phyloP scores from a whole-genome alignment of 2,888 invertebrate species.

The Lycocerus yunnanus region DNA sequence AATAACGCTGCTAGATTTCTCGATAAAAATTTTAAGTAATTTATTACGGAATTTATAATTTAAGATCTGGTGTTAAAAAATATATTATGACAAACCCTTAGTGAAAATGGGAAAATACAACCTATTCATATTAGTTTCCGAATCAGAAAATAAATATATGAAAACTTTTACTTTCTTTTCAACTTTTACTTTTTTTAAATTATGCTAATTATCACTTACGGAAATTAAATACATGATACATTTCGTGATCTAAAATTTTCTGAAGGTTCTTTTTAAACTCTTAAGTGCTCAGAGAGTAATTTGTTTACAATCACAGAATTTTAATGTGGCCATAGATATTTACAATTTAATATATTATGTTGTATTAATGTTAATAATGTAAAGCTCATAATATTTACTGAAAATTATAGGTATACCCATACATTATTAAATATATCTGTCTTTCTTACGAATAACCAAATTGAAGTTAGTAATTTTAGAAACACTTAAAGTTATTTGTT shows the following conservation, averaged over 20 bases:
- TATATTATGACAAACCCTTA: not conserved
- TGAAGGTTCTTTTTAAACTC: conserved; percentile 1
- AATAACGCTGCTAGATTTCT: not conserved
- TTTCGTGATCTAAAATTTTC: conserved; percentile 7
- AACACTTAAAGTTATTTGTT: not conserved
- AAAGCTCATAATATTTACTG: not conserved
- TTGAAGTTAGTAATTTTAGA: not conserved
- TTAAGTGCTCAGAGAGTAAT: not conserved
- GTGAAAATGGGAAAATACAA: not conserved
- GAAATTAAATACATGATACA: conserved; percentile 2
- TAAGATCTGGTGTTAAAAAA: not conserved
- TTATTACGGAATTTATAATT: not conserved
- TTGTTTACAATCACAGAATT: not conserved
- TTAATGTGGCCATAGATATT: not conserved
- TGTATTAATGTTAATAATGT: not conserved
- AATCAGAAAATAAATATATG: not conserved
- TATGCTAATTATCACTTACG: conserved; percentile 5
- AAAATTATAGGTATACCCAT: not conserved
- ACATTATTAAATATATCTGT: not conserved
- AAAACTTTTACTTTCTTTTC: conserved; percentile 5
- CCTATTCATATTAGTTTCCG: not conserved
- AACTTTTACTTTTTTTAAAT: conserved; percentile 5
- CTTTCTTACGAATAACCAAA: not conserved
- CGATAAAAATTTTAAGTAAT: not conserved
- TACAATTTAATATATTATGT: not conserved